phyloP scores from a whole-genome alignment of 2,113 vertebrate genomes.

The Cololabis saira region DNA sequence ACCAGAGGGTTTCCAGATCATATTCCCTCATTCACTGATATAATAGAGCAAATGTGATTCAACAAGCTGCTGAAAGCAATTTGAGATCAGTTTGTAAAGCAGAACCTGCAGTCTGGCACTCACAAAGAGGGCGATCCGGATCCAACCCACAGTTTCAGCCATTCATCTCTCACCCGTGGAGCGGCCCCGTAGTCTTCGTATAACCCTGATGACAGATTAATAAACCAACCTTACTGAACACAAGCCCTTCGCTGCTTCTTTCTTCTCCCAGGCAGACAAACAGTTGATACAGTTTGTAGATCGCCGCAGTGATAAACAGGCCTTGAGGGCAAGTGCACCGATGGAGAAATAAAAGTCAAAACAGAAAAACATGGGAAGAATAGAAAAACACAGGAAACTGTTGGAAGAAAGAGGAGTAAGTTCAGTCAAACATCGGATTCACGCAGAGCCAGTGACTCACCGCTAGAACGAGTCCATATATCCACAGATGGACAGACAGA shows the following conservation, averaged over 20 bases:
- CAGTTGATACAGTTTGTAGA: no score
- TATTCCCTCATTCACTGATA: not conserved
- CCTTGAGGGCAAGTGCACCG: not conserved
- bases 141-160: no score
- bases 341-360: conserved; percentile 13
- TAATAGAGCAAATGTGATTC: conserved; percentile 3
- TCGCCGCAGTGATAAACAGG: not conserved
- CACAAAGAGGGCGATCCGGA: not conserved
- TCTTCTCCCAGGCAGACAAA: not conserved
- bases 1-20: not conserved
- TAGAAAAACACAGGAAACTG: not conserved
- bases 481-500: not conserved
- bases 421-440: no score
- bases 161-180: no score
- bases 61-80: not conserved
- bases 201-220: no score
- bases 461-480: not conserved
- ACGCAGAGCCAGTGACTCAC: conserved; percentile 3
- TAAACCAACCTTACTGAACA: no score
- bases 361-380: not conserved
- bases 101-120: not conserved
- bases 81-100: conserved; percentile 14
- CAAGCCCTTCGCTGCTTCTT: not conserved
- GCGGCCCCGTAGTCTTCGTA: no score
- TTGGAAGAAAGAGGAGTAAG: conserved; percentile 6